Percentiles rank a stretch among this genome's conserved stretches.
Evolutionary conservation across 1,140 invertebrate genomes (phyloP).

Genomic region (Lepidostoma basale): DNA sequence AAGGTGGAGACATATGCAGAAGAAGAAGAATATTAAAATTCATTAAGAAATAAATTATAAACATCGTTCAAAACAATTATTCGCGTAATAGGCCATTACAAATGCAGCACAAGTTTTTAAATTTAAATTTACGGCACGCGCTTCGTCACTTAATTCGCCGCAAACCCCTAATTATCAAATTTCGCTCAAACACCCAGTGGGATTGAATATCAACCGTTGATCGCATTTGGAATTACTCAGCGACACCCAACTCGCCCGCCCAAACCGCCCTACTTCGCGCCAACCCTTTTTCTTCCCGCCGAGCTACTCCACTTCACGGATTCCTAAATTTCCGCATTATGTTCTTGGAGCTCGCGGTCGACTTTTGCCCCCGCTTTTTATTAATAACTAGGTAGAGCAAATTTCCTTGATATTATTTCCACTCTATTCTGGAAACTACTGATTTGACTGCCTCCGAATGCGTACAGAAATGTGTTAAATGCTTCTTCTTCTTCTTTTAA

Average conservation of each 20-base stretch:
- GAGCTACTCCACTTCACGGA: constrained; percentile 18
- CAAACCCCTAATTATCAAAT: neutral
- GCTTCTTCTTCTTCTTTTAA: neutral
- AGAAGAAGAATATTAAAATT: too few relatives aligned
- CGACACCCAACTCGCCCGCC: neutral
- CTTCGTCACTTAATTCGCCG: too few relatives aligned
- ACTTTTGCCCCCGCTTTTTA: neutral
- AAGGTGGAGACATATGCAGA: too few relatives aligned
- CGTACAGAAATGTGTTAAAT: neutral
- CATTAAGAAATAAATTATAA: too few relatives aligned
- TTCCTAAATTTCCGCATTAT: constrained; percentile 16
- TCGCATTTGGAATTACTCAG: neutral
- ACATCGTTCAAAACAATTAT: too few relatives aligned
- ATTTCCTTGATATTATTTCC: neutral
- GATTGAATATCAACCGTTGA: neutral
- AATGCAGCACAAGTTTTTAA: too few relatives aligned
- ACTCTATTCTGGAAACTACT: too few relatives aligned
- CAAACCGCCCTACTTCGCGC: neutral
- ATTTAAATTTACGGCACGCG: too few relatives aligned
- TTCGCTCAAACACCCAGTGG: neutral
- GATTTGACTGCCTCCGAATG: too few relatives aligned
- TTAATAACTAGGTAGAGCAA: constrained; percentile 8
- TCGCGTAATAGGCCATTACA: too few relatives aligned
- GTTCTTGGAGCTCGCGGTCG: neutral
- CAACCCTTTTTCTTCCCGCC: neutral